Conservation (phyloP, 2,888 invertebrate species). For the Melolontha melolontha region DNA sequence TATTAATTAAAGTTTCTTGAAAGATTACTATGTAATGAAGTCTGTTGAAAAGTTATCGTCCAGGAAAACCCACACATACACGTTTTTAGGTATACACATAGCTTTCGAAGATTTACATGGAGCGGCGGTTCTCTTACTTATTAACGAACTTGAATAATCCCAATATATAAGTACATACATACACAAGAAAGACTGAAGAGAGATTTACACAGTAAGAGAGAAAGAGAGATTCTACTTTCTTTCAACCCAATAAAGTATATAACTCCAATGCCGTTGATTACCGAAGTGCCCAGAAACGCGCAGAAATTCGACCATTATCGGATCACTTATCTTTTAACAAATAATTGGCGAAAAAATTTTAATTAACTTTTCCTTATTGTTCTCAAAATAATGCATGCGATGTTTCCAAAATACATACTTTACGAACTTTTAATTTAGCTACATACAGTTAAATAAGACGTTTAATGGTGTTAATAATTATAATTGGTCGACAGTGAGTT, state of each 20-base stretch:
- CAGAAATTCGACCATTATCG: constrained; percentile 15
- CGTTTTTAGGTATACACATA: background rate
- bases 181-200: constrained; percentile 6
- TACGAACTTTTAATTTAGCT: too few species aligned
- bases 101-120: constrained; percentile 13
- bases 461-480: too few species aligned
- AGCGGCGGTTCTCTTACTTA: constrained; percentile 2
- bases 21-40: constrained; percentile 29
- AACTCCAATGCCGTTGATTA: constrained; percentile 11
- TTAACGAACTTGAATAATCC: constrained; percentile 26
- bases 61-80: constrained; percentile 21
- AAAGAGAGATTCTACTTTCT: constrained; percentile 14
- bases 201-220: background rate
- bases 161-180: background rate
- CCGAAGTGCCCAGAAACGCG: constrained; percentile 7
- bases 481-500: too few species aligned
- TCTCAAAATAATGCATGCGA: too few species aligned
- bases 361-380: too few species aligned
- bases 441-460: too few species aligned
- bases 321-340: background rate
- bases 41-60: constrained; percentile 27
- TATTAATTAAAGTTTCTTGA: constrained; percentile 27
- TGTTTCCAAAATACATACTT: too few species aligned
- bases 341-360: constrained; percentile 2
- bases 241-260: constrained; percentile 14